Percentiles rank a stretch among this genome's conserved stretches.
phyloP scores from a whole-genome alignment of 2,797 vertebrate species.

The Takifugu rubripes region DNA sequence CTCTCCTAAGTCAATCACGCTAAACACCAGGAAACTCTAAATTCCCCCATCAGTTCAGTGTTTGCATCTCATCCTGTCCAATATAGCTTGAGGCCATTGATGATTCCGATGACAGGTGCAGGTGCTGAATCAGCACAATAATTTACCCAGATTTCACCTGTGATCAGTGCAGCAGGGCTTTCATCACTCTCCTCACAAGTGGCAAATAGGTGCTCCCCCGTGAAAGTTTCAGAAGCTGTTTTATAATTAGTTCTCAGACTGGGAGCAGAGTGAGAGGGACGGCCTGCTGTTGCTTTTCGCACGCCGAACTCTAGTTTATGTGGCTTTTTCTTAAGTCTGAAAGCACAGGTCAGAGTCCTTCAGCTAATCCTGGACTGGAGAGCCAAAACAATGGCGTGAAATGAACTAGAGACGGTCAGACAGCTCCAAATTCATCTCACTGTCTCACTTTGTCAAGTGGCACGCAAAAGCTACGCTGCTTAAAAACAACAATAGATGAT shows the following conservation, averaged over 20 bases:
- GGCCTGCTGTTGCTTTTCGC: background rate
- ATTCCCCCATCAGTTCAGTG: too few species aligned
- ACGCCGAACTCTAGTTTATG: background rate
- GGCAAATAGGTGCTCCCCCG: conserved; percentile 17
- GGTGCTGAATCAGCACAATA: conserved; percentile 30
- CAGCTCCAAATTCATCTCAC: conserved; percentile 32
- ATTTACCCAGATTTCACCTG: conserved; percentile 37
- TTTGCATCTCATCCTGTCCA: conserved; percentile 1
- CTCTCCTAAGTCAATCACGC: too few species aligned
- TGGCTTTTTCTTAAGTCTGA: conserved; percentile 20
- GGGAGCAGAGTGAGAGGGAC: too few species aligned
- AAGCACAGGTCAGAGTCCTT: conserved; percentile 13
- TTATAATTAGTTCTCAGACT: conserved; percentile 6
- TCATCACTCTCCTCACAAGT: conserved; percentile 24
- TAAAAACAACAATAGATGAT: conserved; percentile 27
- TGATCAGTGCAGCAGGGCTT: conserved; percentile 22
- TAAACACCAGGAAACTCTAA: too few species aligned
- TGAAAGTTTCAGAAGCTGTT: conserved; percentile 17
- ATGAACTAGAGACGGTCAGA: conserved; percentile 26
- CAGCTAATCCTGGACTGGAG: conserved; percentile 7
- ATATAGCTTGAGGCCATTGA: conserved; percentile 21
- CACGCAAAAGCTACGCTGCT: conserved; percentile 16
- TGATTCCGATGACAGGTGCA: conserved; percentile 10
- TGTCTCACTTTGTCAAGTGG: conserved; percentile 24
- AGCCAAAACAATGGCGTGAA: conserved; percentile 34